Conservation (phyloP, 1,140 invertebrate genomes). For the Scaptodrosophila lebanonensis region DNA sequence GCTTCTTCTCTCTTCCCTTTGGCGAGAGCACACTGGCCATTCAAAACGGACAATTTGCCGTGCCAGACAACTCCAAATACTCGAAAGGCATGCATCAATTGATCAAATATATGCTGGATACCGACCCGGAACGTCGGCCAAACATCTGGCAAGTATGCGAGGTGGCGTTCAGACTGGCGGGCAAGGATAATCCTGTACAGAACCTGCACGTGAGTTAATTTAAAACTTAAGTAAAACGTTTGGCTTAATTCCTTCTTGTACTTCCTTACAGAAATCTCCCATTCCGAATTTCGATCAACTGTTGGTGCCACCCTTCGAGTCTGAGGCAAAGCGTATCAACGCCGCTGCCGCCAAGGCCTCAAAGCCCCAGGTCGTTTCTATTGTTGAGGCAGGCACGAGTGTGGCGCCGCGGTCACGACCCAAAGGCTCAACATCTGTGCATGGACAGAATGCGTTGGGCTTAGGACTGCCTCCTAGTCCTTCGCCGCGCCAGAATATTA, state of each 20-base stretch:
- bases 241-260: background rate
- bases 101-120: constrained; percentile 90
- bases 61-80: constrained; percentile 90
- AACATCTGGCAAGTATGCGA: constrained; percentile 93
- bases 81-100: constrained; percentile 81
- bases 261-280: constrained; percentile 80
- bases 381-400: constrained; percentile 84
- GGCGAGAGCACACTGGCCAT: constrained; percentile 96
- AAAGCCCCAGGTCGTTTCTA: constrained; percentile 77
- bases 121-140: constrained; percentile 88
- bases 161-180: constrained; percentile 86
- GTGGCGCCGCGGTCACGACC: constrained; percentile 91
- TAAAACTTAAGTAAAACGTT: background rate
- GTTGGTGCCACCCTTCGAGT: constrained; percentile 82
- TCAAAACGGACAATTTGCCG: constrained; percentile 91
- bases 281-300: constrained; percentile 83
- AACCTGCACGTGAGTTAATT: constrained; percentile 86
- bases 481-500: constrained; percentile 68
- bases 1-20: constrained; percentile 95
- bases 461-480: constrained; percentile 78
- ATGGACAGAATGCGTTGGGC: constrained; percentile 77
- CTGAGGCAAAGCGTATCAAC: constrained; percentile 81
- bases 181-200: constrained; percentile 87
- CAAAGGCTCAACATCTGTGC: constrained; percentile 80
- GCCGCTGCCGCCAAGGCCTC: constrained; percentile 77